Conservation (phyloP, 2,888 invertebrate species). For the Polymixis lichenea region DNA sequence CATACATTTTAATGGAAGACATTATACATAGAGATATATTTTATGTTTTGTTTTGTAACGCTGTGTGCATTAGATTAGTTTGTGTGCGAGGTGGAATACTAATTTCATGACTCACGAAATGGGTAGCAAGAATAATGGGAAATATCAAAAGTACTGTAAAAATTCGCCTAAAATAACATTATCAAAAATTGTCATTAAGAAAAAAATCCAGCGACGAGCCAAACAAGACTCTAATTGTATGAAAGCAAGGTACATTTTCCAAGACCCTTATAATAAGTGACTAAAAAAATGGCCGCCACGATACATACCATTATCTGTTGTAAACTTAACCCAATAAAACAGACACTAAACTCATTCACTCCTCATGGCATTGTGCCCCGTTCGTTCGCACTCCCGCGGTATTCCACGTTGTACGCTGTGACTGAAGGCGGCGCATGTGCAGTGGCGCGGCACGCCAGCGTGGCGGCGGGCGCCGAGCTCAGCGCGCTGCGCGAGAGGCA, state of each 20-base stretch:
- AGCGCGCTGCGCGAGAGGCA: conserved; percentile 78
- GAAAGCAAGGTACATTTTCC: not conserved
- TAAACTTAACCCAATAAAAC: conserved; percentile 18
- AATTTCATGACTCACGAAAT: conserved; percentile 7
- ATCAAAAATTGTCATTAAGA: too few relatives aligned
- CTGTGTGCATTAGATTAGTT: conserved; percentile 87
- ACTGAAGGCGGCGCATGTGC: conserved; percentile 83
- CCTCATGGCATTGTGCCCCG: conserved; percentile 26
- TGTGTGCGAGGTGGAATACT: conserved; percentile 72
- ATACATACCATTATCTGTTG: conserved; percentile 15
- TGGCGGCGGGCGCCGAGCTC: conserved; percentile 83
- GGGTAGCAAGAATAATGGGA: not conserved
- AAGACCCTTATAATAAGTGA: not conserved
- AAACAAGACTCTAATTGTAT: not conserved
- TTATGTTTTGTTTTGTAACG: conserved; percentile 82
- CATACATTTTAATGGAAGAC: conserved; percentile 61
- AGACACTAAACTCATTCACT: conserved; percentile 33
- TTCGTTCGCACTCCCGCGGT: conserved; percentile 46
- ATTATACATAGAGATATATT: conserved; percentile 65
- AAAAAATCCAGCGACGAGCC: not conserved
- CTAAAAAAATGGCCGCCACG: not conserved
- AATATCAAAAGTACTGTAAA: not conserved
- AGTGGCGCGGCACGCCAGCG: conserved; percentile 88
- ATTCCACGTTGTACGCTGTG: conserved; percentile 68
- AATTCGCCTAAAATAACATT: too few relatives aligned